Evolutionary conservation across 2,888 invertebrate genomes (phyloP), one percentile per base, ranked within the genome.

Genomic region (Lymantria dispar): DNA sequence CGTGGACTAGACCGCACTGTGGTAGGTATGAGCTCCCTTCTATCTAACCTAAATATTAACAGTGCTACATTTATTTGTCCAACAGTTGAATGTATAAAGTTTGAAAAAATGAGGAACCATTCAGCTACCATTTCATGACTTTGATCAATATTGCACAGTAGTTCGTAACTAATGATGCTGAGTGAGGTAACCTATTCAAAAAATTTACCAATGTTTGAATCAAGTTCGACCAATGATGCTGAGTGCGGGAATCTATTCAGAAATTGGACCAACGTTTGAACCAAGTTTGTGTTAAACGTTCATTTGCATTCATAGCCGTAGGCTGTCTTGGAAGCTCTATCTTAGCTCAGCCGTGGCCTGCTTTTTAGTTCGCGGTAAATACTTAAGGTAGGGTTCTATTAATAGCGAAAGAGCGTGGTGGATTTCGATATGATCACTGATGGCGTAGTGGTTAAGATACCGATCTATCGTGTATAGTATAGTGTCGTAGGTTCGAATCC

Each of bases 301-400:
- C 72, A 72, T 78, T 73, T 74, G 58, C 67, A 72, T 72, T 66
- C 70, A 73, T 63, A 48, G 62, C 76, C 62, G 48, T 41, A 53
- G 67, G 74, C 70, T 44, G 57, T 68, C 74, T 74, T 63, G 54
- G 58, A 64, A 61, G 59, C 73, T 72, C 72, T 68, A 70, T 74
- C 71, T 76, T 62, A 55, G 65, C 56, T 50, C 40, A 44, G 53
- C 39, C 53, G 53, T 58, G 64, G 60, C 64, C 61, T 64, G 60
- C 72, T 75, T 77, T 76, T 71, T 62, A 70, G 63, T 57, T 49
- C 51, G 66, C 62, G 62, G 65, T 76, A 74, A 78, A 77, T 70
- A 67, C 48, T 58, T 33, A 42, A 43, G 71, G 60, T 53, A 36
- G 7, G 58, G 73, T 47, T n/a, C 7, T 9, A 58, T 0, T 64